Conservation (phyloP, 2,113 vertebrate species). For the Urocitellus parryii region DNA sequence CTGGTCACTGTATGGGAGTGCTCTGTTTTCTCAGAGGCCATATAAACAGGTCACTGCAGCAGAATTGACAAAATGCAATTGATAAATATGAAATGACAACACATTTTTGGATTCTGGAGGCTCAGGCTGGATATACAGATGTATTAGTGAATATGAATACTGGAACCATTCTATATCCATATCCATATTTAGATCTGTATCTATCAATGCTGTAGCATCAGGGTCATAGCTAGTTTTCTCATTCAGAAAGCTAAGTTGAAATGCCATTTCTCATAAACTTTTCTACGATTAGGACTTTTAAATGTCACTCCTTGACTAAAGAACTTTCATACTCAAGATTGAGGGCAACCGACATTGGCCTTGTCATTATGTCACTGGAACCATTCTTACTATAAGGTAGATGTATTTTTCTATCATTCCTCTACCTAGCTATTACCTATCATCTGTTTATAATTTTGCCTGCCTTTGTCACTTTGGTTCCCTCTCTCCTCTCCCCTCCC, state of each 20-base stretch:
- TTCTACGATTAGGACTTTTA: background rate
- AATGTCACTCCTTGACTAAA: background rate
- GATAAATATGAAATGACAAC: background rate
- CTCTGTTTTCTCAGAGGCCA: background rate
- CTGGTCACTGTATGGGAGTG: background rate
- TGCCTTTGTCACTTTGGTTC: background rate
- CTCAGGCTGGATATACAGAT: background rate
- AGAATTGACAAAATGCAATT: background rate
- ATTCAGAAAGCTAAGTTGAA: background rate
- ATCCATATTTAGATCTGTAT: background rate
- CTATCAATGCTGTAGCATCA: background rate
- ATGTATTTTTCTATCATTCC: background rate
- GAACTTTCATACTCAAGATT: background rate
- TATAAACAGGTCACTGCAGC: background rate
- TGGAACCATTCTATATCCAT: background rate
- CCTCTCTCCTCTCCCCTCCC: background rate
- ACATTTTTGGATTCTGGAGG: background rate
- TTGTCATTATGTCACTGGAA: background rate
- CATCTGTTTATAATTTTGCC: too few species aligned
- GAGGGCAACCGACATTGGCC: background rate
- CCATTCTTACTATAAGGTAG: background rate
- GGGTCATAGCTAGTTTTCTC: background rate
- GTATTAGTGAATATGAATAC: background rate
- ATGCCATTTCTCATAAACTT: background rate
- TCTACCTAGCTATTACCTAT: background rate